phyloP scores from a whole-genome alignment of 2,113 vertebrate species.

The Orthochromis indermauri region DNA sequence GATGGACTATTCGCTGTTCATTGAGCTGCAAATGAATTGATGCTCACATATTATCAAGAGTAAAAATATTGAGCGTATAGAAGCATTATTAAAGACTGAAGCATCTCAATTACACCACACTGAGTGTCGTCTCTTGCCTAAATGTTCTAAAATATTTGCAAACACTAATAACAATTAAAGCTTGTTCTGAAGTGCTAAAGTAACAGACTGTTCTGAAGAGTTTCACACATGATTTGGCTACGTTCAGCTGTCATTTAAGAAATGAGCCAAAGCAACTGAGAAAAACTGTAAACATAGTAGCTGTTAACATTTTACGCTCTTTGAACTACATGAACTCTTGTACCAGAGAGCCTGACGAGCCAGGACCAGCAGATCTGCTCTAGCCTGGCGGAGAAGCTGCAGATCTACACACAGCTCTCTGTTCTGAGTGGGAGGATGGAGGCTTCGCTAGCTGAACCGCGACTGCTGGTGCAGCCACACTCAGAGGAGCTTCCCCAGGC shows the following conservation, averaged over 20 bases:
- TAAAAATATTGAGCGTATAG: background rate
- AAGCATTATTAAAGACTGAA: background rate
- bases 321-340: background rate
- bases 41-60: background rate
- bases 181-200: background rate
- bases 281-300: background rate
- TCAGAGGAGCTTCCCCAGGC: conserved; percentile 80
- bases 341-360: conserved; percentile 71
- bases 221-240: background rate
- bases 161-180: background rate
- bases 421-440: conserved; percentile 70
- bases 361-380: conserved; percentile 89
- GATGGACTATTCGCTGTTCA: background rate
- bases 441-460: conserved; percentile 64
- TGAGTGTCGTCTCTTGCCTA: background rate
- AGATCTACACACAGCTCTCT: conserved; percentile 77
- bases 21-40: background rate
- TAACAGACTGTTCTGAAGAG: background rate
- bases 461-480: conserved; percentile 79
- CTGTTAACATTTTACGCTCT: background rate
- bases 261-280: background rate
- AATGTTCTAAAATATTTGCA: background rate
- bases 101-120: background rate
- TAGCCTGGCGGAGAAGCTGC: conserved; percentile 87
- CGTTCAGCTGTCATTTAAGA: background rate